Percentiles rank a stretch among this genome's conserved stretches.
phyloP scores from a whole-genome alignment of 1,140 invertebrate genomes.

The Drosophila murphyi region DNA sequence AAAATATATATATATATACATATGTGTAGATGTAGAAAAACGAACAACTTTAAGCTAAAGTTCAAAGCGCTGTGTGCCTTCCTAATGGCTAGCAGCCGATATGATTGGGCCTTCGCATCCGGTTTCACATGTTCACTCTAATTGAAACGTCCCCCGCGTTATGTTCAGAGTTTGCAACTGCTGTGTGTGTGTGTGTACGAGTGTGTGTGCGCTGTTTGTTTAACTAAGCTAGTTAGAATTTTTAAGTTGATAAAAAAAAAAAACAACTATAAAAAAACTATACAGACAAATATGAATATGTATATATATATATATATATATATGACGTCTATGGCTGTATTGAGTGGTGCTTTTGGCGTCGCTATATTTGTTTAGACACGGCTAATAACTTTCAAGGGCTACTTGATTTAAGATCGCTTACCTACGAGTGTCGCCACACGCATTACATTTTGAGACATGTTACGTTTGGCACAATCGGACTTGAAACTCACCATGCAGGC shows the following conservation, averaged over 20 bases:
- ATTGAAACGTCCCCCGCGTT: constrained; percentile 75
- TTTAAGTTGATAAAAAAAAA: constrained; percentile 67
- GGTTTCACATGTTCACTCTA: constrained; percentile 75
- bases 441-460: constrained; percentile 4
- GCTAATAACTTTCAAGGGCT: constrained; percentile 62
- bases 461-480: constrained; percentile 8
- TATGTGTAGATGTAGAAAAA: background rate
- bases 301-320: background rate
- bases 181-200: constrained; percentile 7
- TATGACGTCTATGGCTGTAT: background rate
- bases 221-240: constrained; percentile 81
- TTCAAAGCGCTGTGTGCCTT: constrained; percentile 49
- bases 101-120: constrained; percentile 75
- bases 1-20: background rate
- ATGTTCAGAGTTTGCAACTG: constrained; percentile 65
- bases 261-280: constrained; percentile 46
- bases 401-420: constrained; percentile 45
- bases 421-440: constrained; percentile 15
- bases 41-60: constrained; percentile 21
- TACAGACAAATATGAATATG: background rate
- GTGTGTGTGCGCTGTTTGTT: constrained; percentile 44
- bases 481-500: constrained; percentile 80
- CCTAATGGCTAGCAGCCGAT: constrained; percentile 53
- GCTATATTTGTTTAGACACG: constrained; percentile 51
- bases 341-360: constrained; percentile 18